A percentile compares a stretch with the other conserved stretches of the same genome.
Evolutionary conservation across 2,113 vertebrate species (phyloP).

Genomic region (Stictonetta naevosa): DNA sequence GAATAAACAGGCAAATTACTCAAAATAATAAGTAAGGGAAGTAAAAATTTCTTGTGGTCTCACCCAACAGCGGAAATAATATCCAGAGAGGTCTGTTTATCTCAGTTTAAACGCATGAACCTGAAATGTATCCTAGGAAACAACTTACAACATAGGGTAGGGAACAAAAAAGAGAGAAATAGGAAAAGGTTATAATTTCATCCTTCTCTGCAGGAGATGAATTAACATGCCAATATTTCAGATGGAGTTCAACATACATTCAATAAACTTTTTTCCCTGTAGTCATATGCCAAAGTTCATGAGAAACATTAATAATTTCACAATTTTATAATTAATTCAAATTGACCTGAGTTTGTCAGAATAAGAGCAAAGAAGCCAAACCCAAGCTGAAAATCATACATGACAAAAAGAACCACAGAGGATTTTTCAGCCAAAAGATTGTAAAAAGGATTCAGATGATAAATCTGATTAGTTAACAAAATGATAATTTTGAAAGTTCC

Average conservation of each 20-base stretch:
- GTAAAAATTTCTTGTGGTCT: background rate
- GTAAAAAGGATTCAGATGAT: background rate
- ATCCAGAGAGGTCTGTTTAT: background rate
- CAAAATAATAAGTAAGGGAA: background rate
- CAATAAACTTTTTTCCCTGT: background rate
- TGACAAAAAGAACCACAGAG: background rate
- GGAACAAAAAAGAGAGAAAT: constrained; percentile 5
- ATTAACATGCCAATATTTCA: background rate
- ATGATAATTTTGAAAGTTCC: background rate
- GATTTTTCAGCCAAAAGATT: background rate
- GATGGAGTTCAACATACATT: background rate
- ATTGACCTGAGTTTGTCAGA: background rate
- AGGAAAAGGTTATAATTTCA: background rate
- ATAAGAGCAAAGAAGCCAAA: background rate
- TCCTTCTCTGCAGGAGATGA: background rate
- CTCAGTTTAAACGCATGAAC: background rate
- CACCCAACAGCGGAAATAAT: background rate
- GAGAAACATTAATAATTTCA: background rate
- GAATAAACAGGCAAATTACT: background rate
- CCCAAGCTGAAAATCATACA: background rate
- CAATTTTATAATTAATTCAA: background rate
- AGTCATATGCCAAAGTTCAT: background rate
- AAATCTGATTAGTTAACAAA: background rate
- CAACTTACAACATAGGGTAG: background rate
- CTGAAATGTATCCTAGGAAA: background rate